These are phyloP conservation scores for Carollia perspicillata DNA, from an alignment of 2,113 vertebrate genomes.

Conservation along the genomic window DNA sequence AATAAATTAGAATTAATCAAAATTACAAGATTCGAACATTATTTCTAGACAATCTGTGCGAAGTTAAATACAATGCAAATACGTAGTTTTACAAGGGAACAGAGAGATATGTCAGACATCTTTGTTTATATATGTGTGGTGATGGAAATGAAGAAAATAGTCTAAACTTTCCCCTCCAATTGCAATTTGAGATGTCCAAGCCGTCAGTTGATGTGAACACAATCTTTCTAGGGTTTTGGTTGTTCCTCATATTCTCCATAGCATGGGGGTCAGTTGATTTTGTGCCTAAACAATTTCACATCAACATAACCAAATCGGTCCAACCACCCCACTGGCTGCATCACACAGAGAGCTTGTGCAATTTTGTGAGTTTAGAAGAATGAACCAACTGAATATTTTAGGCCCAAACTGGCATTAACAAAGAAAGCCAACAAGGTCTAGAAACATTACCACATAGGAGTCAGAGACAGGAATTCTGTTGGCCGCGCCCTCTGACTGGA, in stretches of 20 bases:
- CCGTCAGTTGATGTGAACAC: not conserved
- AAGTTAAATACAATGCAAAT: conserved; percentile 14
- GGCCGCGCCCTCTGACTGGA: not conserved
- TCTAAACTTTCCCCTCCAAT: not conserved
- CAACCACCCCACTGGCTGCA: not conserved
- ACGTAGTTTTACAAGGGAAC: not conserved
- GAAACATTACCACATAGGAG: not conserved
- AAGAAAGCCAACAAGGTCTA: not conserved
- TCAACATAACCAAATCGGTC: not conserved
- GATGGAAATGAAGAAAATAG: not conserved
- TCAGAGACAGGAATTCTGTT: not conserved
- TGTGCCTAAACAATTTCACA: not conserved
- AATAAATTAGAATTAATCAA: not conserved
- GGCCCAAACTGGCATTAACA: not conserved
- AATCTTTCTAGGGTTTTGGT: not conserved
- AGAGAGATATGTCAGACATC: not conserved
- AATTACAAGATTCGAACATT: not conserved
- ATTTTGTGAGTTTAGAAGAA: not conserved
- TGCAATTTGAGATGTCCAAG: not conserved
- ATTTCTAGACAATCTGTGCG: not conserved
- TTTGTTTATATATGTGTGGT: not conserved
- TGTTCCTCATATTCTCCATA: not conserved
- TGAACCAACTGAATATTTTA: not conserved
- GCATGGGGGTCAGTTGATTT: not conserved
- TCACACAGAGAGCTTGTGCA: not conserved